Evolutionary conservation across 2,888 invertebrate genomes (phyloP).

Genomic region (Drosophila pseudotakahashii): DNA sequence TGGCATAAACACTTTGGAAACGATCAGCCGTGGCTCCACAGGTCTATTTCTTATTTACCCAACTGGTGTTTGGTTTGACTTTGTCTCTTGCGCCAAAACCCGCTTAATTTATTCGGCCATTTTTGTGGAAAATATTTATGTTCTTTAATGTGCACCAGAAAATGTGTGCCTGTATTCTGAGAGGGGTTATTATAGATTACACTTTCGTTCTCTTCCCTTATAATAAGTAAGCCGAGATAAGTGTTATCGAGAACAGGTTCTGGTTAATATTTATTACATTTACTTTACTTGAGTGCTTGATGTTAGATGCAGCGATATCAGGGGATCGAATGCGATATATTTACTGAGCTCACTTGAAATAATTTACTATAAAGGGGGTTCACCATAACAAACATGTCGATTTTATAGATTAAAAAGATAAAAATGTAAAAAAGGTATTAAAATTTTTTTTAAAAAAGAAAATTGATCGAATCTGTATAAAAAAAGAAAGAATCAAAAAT

Average conservation of each 20-base stretch:
- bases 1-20: conserved; percentile 12
- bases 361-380: background rate
- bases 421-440: background rate
- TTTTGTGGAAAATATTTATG: conserved; percentile 2
- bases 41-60: conserved; percentile 19
- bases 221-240: conserved; percentile 18
- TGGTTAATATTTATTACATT: conserved; percentile 18
- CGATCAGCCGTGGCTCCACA: conserved; percentile 2
- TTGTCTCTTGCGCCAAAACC: conserved; percentile 10
- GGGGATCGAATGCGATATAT: background rate
- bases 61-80: conserved; percentile 30
- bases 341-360: background rate
- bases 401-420: background rate
- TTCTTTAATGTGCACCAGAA: background rate
- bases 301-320: background rate
- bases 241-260: conserved; percentile 30
- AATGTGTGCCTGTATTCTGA: background rate
- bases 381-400: background rate
- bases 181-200: conserved; percentile 9
- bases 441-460: no score
- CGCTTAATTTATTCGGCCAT: background rate
- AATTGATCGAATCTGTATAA: no score
- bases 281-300: background rate
- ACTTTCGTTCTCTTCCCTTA: background rate
- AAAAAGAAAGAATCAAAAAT: no score